Evolutionary conservation across 2,888 invertebrate genomes (phyloP), one percentile per base, ranked within the genome.

Genomic region (Caenorhabditis sp.): DNA sequence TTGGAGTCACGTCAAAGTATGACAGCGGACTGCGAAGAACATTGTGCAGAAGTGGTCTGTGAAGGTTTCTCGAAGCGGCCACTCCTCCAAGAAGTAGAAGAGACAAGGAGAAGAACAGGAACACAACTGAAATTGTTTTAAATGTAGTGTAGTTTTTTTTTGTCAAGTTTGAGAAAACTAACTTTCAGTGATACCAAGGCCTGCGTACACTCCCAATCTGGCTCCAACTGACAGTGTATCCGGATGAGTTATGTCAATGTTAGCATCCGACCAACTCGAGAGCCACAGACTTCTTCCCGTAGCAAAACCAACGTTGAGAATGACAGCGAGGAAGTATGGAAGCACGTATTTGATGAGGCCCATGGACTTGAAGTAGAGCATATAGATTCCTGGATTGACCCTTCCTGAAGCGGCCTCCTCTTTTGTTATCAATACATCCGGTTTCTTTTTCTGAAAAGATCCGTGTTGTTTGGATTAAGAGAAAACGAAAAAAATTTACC

Each of bases 241-340:
- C 9, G 80, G 73, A 70, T 75, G 68, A 6, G 58, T 53, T 9
- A 73, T 48, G 41, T 76, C 63, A 7, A 78, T 77, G 48, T 86
- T 86, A 39, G 86, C 88, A 61, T 88, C 85, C 2, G 88, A 88
- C 83, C 88, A 88, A 26, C 78, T 83, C 30, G 87, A 85, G n/a
- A 88, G 77, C 88, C 88, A 88, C 15, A 88, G 63, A 59, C 84
- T 85, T 50, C 88, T 73, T 7, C 50, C 52, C 86, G 86, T 86
- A 27, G 85, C 81, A 24, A 85, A 80, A 8, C 66, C 41, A 11
- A 83, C 79, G 26, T 81, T 81, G 22, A 79, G 15, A 6, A 73
- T 26, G 9, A 77, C 62, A 2, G 63, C 66, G 7, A 80, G 20
- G 6, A 79, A 26, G 50, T 79, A 82, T 0, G 83, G 83, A 2